A percentile compares a stretch with the other conserved stretches of the same genome.
Conservation (phyloP, 2,113 vertebrate species). For the Hyperoodon ampullatus region DNA sequence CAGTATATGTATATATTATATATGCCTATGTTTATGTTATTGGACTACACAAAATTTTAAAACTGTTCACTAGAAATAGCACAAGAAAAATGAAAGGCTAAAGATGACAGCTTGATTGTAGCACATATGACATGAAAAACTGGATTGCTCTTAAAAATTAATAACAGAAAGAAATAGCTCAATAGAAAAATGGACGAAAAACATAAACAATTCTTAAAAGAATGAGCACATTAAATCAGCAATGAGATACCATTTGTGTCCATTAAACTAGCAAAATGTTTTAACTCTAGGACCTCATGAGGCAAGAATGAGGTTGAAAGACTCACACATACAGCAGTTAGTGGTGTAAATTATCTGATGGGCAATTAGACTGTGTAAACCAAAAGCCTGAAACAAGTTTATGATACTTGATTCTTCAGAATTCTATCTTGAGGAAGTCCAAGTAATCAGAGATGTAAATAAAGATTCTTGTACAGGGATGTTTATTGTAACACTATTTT, state of each 20-base stretch:
- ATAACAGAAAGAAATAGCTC: neutral
- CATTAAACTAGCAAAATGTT: neutral
- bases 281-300: neutral
- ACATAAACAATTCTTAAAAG: neutral
- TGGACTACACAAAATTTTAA: neutral
- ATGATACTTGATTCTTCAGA: constrained; percentile 12
- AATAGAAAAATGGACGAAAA: neutral
- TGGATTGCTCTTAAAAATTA: neutral
- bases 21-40: neutral
- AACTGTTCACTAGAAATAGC: neutral
- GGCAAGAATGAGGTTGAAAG: neutral
- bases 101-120: neutral
- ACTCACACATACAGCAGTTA: neutral
- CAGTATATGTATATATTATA: neutral
- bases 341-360: neutral
- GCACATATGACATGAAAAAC: neutral
- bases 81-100: neutral
- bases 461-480: neutral
- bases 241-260: neutral
- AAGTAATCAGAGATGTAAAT: neutral
- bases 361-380: neutral
- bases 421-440: neutral
- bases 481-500: neutral
- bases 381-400: neutral
- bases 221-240: neutral